A percentile compares a stretch with the other conserved stretches of the same genome.
phyloP scores from a whole-genome alignment of 2,113 vertebrate genomes.

The Colossoma macropomum region DNA sequence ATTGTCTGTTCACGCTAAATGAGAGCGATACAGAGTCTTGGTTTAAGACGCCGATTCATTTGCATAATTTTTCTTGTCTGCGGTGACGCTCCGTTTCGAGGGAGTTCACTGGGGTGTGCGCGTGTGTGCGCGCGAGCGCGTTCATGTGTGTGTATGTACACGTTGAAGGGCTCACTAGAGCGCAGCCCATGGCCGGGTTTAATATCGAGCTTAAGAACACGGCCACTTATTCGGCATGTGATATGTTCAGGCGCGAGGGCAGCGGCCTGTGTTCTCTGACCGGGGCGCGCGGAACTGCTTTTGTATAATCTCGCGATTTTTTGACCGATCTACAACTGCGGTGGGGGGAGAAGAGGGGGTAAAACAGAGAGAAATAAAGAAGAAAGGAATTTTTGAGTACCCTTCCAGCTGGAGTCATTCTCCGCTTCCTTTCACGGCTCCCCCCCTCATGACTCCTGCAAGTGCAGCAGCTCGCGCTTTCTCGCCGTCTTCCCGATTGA shows the following conservation, averaged over 20 bases:
- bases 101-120: slow-evolving; percentile 75
- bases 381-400: slow-evolving; percentile 52
- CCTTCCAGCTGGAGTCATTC: slow-evolving; percentile 59
- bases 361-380: slow-evolving; percentile 3
- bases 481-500: slow-evolving; percentile 66
- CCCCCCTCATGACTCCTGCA: slow-evolving; percentile 75
- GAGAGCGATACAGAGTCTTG: slow-evolving; percentile 82
- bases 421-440: slow-evolving; percentile 71
- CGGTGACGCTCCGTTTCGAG: slow-evolving; percentile 87
- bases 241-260: slow-evolving; percentile 73
- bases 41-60: slow-evolving; percentile 83
- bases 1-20: not conserved
- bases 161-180: slow-evolving; percentile 79
- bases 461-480: slow-evolving; percentile 75
- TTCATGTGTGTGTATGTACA: slow-evolving; percentile 63
- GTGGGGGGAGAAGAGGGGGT: not conserved
- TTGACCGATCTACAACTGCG: slow-evolving; percentile 41
- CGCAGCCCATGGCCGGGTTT: slow-evolving; percentile 75
- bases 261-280: slow-evolving; percentile 82
- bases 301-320: slow-evolving; percentile 77
- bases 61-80: slow-evolving; percentile 98
- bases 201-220: slow-evolving; percentile 86
- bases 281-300: slow-evolving; percentile 72
- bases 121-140: not conserved
- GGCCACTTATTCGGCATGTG: slow-evolving; percentile 78